Conservation (phyloP, 2,888 invertebrate species). For the Apodemia mormo region DNA sequence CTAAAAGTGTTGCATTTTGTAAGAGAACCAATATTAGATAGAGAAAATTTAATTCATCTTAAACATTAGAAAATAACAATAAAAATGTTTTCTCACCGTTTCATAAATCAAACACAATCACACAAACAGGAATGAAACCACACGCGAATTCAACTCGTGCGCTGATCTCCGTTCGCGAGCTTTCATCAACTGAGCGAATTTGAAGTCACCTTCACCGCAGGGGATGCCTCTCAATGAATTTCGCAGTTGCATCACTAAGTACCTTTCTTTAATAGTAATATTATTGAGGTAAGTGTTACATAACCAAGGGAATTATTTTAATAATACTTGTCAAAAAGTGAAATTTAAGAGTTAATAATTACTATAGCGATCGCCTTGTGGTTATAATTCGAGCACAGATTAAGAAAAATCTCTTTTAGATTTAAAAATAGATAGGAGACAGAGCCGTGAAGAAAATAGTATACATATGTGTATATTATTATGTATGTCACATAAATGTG, state of each 20-base stretch:
- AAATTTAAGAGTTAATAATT: not conserved
- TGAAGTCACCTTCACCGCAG: not conserved
- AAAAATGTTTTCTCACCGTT: slow-evolving; percentile 1
- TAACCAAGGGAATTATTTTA: not conserved
- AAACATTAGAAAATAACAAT: no score
- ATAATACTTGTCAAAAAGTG: not conserved
- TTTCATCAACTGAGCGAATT: not conserved
- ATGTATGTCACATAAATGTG: no score
- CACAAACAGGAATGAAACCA: not conserved
- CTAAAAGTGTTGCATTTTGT: no score
- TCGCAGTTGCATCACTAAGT: not conserved
- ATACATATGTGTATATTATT: no score
- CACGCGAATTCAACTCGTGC: slow-evolving; percentile 3
- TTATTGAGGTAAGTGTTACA: not conserved
- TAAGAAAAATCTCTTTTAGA: no score
- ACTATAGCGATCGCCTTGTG: no score
- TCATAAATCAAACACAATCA: slow-evolving; percentile 10
- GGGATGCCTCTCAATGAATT: not conserved
- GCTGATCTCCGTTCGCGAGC: slow-evolving; percentile 4
- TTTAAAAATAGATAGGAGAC: no score
- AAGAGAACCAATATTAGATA: no score
- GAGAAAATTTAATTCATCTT: no score
- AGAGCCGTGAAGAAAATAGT: no score
- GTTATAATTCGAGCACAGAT: no score
- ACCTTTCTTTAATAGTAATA: slow-evolving; percentile 1